Evolutionary conservation across 2,888 invertebrate species (phyloP).

Genomic region (Idaea biselata): DNA sequence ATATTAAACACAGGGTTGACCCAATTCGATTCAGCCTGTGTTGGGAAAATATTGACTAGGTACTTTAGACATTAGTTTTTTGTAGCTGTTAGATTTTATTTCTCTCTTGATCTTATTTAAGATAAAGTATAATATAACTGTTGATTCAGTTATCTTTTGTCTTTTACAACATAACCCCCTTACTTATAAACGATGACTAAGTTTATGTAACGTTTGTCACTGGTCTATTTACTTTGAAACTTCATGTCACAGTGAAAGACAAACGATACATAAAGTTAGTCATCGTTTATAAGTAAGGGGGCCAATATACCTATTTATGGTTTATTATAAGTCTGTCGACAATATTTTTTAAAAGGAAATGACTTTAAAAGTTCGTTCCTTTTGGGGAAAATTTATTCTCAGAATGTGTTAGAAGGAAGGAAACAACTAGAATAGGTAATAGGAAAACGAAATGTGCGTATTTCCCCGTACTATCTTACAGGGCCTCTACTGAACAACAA

Average conservation of each 20-base stretch:
- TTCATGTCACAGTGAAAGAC: no score
- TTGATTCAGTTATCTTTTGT: background rate
- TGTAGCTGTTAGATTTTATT: background rate
- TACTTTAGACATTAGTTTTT: background rate
- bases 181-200: no score
- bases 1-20: constrained; percentile 22
- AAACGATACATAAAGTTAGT: no score
- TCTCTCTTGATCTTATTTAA: background rate
- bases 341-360: background rate
- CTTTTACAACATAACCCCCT: no score
- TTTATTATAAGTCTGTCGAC: background rate
- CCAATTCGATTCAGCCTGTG: constrained; percentile 12
- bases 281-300: no score
- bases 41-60: background rate
- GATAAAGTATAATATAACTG: background rate
- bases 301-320: no score
- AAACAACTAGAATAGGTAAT: background rate
- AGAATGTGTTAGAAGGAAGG: background rate
- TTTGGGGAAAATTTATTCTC: background rate
- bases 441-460: background rate
- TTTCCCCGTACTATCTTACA: background rate
- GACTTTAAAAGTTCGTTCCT: background rate
- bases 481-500: background rate
- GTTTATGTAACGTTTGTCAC: no score
- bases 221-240: no score